These are phyloP conservation scores for Eretmochelys imbricata DNA, from an alignment of 2,113 vertebrate species.

Conservation along the genomic window DNA sequence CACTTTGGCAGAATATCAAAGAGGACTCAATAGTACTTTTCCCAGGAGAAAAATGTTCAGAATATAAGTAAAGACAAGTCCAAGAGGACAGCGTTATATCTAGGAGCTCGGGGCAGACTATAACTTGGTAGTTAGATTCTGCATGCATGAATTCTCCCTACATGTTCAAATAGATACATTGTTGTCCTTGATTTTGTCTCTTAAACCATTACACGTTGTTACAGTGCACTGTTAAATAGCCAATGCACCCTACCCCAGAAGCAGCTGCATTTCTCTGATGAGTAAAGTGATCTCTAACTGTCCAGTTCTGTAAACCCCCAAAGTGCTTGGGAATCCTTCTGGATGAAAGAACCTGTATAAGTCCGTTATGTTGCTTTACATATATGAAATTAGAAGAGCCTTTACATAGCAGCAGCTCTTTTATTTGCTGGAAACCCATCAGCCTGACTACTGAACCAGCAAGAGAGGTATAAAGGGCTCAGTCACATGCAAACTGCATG, in stretches of 20 bases:
- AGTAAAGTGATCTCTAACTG: background rate
- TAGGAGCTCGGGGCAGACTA: background rate
- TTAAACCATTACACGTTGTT: background rate
- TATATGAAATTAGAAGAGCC: background rate
- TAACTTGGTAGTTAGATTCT: background rate
- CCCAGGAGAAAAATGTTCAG: background rate
- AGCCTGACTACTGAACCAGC: background rate
- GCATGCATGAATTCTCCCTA: background rate
- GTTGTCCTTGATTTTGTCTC: background rate
- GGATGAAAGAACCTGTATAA: background rate
- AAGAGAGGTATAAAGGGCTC: background rate
- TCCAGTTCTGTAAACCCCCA: background rate
- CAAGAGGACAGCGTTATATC: background rate
- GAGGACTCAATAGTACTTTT: background rate
- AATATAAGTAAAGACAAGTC: too few species aligned
- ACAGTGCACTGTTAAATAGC: background rate
- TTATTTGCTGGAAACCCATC: background rate
- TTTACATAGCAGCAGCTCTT: background rate
- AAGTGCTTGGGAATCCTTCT: background rate
- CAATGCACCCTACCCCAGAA: background rate
- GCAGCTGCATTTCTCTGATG: background rate
- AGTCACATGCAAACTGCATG: background rate
- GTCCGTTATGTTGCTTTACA: background rate
- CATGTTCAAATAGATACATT: background rate
- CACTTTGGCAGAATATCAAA: background rate